Base-by-base conservation (phyloP, 2,888 invertebrate species). In the Heliconius ethilla region DNA sequence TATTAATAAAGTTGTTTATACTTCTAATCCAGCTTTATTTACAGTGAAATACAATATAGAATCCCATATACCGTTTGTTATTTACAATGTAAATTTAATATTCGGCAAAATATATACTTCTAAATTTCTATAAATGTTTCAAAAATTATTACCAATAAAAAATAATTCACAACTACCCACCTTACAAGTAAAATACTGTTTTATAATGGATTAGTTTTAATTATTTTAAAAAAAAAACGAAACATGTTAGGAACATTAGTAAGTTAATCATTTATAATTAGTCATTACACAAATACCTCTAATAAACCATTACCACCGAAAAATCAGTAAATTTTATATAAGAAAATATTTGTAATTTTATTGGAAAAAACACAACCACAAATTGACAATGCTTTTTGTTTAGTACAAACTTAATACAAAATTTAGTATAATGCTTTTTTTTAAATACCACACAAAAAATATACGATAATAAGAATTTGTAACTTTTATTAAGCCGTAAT, bases 381-480 rank as follows among this genome's bases (percentile, higher is more conserved):
- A 81, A 80, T 81, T 81, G 78, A 81, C 81, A 72, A 65, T 66
- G 63, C 37, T 63, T 70, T 75, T 72, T 82, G 77, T 67, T 79
- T 6, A 80, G 70, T 45, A 69, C 7, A 15, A 74, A 74, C 37
- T 45, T 67, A 77, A 63, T 51, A 9, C n/a, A 85, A 84, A 83
- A 72, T 75, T 72, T 40, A 29, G 40, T 33, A 29, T 70, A 76
- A 76, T 73, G 70, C 66, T 62, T 65, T 70, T 22, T 40, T 82
- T n/a, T 15, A 22, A 51, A 70, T 70, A 51, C 1, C 70, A 29
- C 5, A 72, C 15, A 13, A 55, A 55, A 33, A 55, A 70, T 51
- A 18, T 22, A 18, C 10, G 22, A 70, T 40, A 84, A 81, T 81
- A 87, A 86, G 10, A 62, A 84, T 82, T 84, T 86, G 87, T 85